Evolutionary conservation across 2,113 vertebrate species (phyloP).

Genomic region (Heterocephalus glaber): DNA sequence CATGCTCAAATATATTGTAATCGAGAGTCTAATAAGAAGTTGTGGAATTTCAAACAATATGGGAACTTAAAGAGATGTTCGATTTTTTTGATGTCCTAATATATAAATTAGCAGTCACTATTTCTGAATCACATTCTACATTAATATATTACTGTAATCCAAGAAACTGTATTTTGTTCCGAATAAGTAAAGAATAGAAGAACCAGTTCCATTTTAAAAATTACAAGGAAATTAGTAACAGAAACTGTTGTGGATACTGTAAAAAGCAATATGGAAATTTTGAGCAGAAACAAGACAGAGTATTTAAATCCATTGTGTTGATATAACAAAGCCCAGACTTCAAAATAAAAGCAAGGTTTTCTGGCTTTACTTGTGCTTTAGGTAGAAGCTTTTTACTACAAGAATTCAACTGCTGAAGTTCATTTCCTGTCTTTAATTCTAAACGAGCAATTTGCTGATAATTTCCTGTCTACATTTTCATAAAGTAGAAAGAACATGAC

Average conservation of each 20-base stretch:
- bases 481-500: slow-evolving; percentile 83
- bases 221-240: slow-evolving; percentile 63
- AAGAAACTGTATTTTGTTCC: slow-evolving; percentile 62
- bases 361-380: slow-evolving; percentile 80
- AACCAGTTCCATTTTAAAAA: slow-evolving; percentile 49
- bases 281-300: slow-evolving; percentile 52
- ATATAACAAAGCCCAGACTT: slow-evolving; percentile 75
- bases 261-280: slow-evolving; percentile 62
- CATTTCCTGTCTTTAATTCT: slow-evolving; percentile 85
- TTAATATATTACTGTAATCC: slow-evolving; percentile 43
- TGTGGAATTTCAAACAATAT: slow-evolving; percentile 57
- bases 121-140: slow-evolving; percentile 11
- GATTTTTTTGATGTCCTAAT: slow-evolving; percentile 8
- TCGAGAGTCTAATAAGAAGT: slow-evolving; percentile 55
- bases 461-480: slow-evolving; percentile 86
- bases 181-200: slow-evolving; percentile 45
- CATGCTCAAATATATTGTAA: slow-evolving; percentile 47
- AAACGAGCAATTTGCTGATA: slow-evolving; percentile 82
- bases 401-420: slow-evolving; percentile 83
- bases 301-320: slow-evolving; percentile 72
- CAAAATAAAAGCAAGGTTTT: slow-evolving; percentile 77
- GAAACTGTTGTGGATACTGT: slow-evolving; percentile 57
- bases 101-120: slow-evolving; percentile 45
- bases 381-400: slow-evolving; percentile 83
- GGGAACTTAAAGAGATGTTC: slow-evolving; percentile 46